Conservation (phyloP, 2,888 invertebrate genomes). For the Camptogramma bilineatum region DNA sequence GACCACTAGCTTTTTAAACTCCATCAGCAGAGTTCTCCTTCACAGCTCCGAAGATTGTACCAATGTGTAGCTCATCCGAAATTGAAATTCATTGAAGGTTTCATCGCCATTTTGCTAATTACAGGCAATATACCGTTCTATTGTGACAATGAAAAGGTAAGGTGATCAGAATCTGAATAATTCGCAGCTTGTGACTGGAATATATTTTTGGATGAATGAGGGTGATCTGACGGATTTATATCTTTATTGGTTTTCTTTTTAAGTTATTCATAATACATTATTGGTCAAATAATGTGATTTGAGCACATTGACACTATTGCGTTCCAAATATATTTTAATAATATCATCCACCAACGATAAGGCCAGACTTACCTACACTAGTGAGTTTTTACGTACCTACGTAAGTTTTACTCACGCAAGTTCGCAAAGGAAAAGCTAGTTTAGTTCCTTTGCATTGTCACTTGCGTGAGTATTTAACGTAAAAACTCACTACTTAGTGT, state of each 20-base stretch:
- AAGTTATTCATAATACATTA: neutral
- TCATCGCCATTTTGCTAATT: neutral
- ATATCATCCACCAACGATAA: too few relatives aligned
- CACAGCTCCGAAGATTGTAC: neutral
- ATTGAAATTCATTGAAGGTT: constrained; percentile 1
- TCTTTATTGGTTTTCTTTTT: neutral
- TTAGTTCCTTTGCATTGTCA: too few relatives aligned
- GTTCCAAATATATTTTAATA: too few relatives aligned
- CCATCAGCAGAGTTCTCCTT: neutral
- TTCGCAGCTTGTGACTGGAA: neutral
- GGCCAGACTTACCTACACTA: too few relatives aligned
- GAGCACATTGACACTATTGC: too few relatives aligned
- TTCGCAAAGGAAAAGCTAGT: too few relatives aligned
- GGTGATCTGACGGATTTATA: neutral
- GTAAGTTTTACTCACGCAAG: too few relatives aligned
- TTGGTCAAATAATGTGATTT: too few relatives aligned
- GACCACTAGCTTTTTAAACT: too few relatives aligned
- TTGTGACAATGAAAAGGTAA: neutral
- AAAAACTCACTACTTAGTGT: too few relatives aligned
- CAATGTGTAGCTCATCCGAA: neutral
- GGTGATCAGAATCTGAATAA: constrained; percentile 1
- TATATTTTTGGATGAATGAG: neutral
- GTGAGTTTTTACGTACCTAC: too few relatives aligned
- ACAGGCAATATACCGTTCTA: neutral
- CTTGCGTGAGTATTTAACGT: too few relatives aligned